Evolutionary conservation across 2,113 vertebrate genomes (phyloP), one percentile per base, ranked within the genome.

Genomic region (Rhipidura dahli): DNA sequence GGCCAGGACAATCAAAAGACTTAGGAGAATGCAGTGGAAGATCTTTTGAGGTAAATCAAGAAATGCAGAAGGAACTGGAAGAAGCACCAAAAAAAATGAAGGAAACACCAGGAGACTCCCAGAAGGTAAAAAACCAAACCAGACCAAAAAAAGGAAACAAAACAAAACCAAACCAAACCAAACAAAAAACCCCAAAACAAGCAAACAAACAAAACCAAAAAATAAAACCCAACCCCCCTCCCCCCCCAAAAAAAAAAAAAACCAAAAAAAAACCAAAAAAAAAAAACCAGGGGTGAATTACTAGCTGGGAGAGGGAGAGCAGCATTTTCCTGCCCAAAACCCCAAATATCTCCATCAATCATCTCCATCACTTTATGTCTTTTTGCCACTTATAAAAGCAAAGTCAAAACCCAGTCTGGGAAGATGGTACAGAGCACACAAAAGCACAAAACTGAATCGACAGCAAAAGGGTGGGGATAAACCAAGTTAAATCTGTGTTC

Each of bases 141-240:
- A 23, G 57, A 21, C 1, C 3, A 30, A 60, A 35, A 37, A 14
- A 47, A 11, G 2, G 17, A 59, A 23, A 8, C 11, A 30, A 35
- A 3, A 17, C 21, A 28, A 14, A 20, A 50, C 30, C 2, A 6
- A 26, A 23, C 3, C 30, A 21, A 10, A 45, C 8, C 6, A 37
- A 54, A 39, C 3, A 27, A 72, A 23, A 33, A 69, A 1, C 6
- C 6, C 2, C 60, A 14, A 63, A 63, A 5, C 18, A 61, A 40
- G 4, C 27, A 30, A 40, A 18, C 24, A 18, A 61, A 39, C 8
- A 21, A 73, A 47, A 5, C 15, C 2, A 47, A 13, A 59, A 61
- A 78, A 28, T 39, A 10, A 24, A 11, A 1, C 27, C 6, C 2
- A 10, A 49, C 7, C 4, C 15, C 26, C 2, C 37, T 11, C n/a